Evolutionary conservation across 2,888 invertebrate species (phyloP), one percentile per base, ranked within the genome.

Genomic region (Ormyrus labotus): DNA sequence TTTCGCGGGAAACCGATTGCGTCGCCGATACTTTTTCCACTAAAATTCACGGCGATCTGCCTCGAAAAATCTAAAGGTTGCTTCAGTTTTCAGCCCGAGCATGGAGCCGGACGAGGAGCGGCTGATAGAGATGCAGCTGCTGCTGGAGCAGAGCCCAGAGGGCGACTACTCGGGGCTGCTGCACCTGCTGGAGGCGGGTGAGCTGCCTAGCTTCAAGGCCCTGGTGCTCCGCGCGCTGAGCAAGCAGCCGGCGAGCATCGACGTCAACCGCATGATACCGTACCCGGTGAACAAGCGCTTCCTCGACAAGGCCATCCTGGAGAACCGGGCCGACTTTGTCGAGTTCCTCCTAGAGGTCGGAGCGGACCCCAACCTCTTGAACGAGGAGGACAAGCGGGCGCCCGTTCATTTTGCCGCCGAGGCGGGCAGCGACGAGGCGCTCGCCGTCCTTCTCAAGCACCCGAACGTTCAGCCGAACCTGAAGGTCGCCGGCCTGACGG

Each of bases 321-420:
- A 92, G 81, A 92, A 93, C 61, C 91, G 91, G 83, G 88, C 91
- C 51, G 92, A 93, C 53, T 94, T 94, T 75, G 92, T 94, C 0
- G 91, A 93, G 84, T 90, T 92, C 5, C 89, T 95, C 57, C 87
- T 95, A 10, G 91, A 93, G 78, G 89, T 93, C 73, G 94, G 94
- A 80, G 95, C 94, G 0, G 92, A 94, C 87, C 92, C 94, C 0
- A 94, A 94, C 84, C 92, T 90, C 84, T 86, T 93, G 0, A 94
- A 94, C 87, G 91, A 91, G 82, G 91, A 91, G 2, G 92, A 93
- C 73, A 91, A 92, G 13, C 93, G 92, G 82, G 93, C 94, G n/a
- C 94, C 95, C 0, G 91, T 95, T 82, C 95, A 95, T 89, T 93
- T 94, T 81, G 94, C 94, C 4, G 92, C 93, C 0, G 93, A 93